A percentile compares a stretch with the other conserved stretches of the same genome.
Evolutionary conservation across 1,140 invertebrate genomes (phyloP).

Genomic region (Drosophila funebris): DNA sequence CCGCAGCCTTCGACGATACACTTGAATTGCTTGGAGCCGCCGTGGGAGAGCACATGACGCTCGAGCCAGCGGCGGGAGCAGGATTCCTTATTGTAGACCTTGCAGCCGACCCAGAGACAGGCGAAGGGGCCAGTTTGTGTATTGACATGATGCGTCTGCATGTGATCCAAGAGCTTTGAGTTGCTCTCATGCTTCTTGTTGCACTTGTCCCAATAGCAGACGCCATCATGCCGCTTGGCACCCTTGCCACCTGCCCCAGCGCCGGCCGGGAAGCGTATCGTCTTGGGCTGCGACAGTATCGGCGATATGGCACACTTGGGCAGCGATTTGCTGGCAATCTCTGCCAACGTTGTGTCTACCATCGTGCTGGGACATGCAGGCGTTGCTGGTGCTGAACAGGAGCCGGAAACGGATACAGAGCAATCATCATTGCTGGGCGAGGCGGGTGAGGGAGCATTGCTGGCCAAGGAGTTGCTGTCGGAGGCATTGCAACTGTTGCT

Average conservation of each 20-base stretch:
- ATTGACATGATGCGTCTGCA: constrained; percentile 95
- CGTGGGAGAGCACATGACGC: constrained; percentile 95
- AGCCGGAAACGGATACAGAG: not conserved
- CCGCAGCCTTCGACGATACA: constrained; percentile 98
- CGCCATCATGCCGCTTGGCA: constrained; percentile 84
- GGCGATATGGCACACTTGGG: constrained; percentile 85
- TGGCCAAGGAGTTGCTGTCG: constrained; percentile 56
- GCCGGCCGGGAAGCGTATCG: constrained; percentile 89
- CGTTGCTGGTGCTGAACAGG: constrained; percentile 19
- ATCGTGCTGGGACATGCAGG: constrained; percentile 33
- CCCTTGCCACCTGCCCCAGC: constrained; percentile 77
- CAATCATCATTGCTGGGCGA: constrained; percentile 42
- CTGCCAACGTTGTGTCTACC: constrained; percentile 67
- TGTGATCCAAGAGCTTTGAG: constrained; percentile 93
- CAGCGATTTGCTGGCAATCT: constrained; percentile 50
- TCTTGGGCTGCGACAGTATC: constrained; percentile 90
- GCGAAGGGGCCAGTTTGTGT: constrained; percentile 93
- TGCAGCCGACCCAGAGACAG: constrained; percentile 96
- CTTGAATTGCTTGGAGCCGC: constrained; percentile 96
- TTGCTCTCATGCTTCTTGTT: constrained; percentile 90
- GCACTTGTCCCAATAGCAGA: constrained; percentile 95
- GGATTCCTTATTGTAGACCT: constrained; percentile 96
- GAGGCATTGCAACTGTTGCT: constrained; percentile 49
- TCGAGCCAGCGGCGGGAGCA: constrained; percentile 96
- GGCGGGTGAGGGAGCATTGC: constrained; percentile 61